These are phyloP conservation scores for Dunckerocampus dactyliophorus DNA, from an alignment of 2,113 vertebrate genomes.

Conservation along the genomic window DNA sequence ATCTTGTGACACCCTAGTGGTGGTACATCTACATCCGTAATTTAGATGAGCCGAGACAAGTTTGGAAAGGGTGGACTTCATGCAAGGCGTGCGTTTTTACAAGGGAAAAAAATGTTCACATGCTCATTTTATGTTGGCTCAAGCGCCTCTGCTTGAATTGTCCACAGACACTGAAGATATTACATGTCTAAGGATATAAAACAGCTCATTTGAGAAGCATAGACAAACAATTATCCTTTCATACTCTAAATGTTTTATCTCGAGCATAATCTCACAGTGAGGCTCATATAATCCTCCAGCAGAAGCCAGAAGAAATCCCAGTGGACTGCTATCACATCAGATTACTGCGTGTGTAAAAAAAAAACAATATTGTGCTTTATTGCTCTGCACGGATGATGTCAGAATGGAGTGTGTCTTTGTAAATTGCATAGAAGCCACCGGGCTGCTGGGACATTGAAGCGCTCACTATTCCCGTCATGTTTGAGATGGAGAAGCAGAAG, in stretches of 20 bases:
- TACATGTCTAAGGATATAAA: no score
- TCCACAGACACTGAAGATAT: no score
- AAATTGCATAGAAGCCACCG: background rate
- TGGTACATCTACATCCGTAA: no score
- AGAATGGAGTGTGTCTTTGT: background rate
- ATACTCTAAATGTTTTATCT: background rate
- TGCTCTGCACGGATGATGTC: background rate
- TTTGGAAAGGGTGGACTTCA: no score
- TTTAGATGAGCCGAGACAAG: no score
- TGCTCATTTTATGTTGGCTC: no score
- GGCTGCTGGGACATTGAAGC: background rate
- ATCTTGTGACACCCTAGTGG: no score
- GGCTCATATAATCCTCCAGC: background rate
- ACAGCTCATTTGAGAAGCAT: background rate
- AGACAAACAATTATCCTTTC: background rate
- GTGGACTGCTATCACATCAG: constrained; percentile 36
- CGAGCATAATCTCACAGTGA: background rate
- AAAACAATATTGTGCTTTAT: constrained; percentile 34
- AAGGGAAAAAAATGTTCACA: no score
- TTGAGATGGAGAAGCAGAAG: constrained; percentile 31
- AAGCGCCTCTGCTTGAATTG: no score
- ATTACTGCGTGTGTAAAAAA: background rate
- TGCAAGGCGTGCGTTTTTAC: no score
- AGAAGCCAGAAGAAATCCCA: constrained; percentile 38
- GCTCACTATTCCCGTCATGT: constrained; percentile 11